Base-by-base conservation (phyloP, 2,888 invertebrate genomes). In the Lasioglossum villosulum region DNA sequence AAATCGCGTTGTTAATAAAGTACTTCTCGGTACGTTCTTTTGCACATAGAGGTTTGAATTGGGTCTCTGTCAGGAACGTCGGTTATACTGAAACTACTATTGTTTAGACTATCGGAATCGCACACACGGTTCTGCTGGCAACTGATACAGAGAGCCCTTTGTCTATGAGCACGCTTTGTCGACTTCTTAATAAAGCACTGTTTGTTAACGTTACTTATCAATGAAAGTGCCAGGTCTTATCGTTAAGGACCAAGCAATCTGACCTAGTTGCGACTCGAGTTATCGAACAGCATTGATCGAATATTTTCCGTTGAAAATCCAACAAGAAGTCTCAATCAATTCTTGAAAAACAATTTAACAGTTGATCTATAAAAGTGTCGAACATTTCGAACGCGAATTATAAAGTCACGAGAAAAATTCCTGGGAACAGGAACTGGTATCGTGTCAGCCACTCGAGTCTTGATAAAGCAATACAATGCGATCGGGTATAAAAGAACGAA, bases 381-480 rank as follows among this genome's bases (percentile, higher is more conserved):
- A 23, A 5, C n/a, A n/a, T 56, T 56, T n/a, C 56, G 56, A n/a
- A n/a, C 56, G n/a, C 12, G 56, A 59, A 27, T 56, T n/a, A 56
- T n/a, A 59, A n/a, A 27, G 3, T 1, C 27, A n/a, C 27, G 27
- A 4, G 1, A 59, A 59, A 12, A 14, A 66, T 37, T 66, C 34
- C 3, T 34, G 16, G 30, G 30, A 16, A 66, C 23, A 66, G 19
- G 19, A 66, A 34, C 30, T 34, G 27, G 6, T 48, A n/a, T 71
- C 56, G 42, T 30, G 16, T 8, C 71, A n/a, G 59, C 30, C 39
- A 23, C 27, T 80, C 27, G n/a, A 10, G 23, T 42, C n/a, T n/a
- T 63, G 73, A 80, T 80, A 74, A 74, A 82, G 82, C 73, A 80
- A 80, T 74, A 74, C 68, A 80, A 74, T 52, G 30, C 68, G 66